Base-by-base conservation (phyloP, 1,140 invertebrate species). In the Drosophila sucinea region DNA sequence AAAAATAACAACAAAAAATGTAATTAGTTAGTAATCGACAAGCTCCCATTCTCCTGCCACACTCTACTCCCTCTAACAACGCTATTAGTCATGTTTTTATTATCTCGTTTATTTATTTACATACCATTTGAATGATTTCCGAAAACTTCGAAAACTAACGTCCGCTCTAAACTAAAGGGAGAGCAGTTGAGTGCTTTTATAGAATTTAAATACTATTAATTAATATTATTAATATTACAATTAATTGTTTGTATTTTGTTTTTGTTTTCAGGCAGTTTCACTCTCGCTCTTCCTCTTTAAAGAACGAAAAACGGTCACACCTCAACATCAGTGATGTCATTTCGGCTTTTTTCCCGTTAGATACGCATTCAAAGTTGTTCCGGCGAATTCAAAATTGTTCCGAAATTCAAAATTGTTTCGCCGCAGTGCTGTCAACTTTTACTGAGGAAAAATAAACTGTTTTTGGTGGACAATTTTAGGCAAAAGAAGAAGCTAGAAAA, bases 1-100 rank as follows among this genome's bases (percentile, higher is more conserved):
- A 61, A 55, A 47, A 51, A 27, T 5, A 17, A 25, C 2, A 11
- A 27, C 7, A 51, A 27, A 17, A 32, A 11, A 75, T 68, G 56
- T 73, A 76, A 77, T 74, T 82, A 61, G 63, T 77, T 47, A 78
- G 17, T 40, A 65, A 51, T 51, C 23, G 17, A 17, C 23, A 35
- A 35, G 33, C 33, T 4, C 33, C 33, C 35, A 35, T 5, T 35
- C 10, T 7, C 33, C 7, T 6, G 32, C 41, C 17, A 1, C 17
- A 1, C n/a, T 17, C 1, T 1, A 5, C 23, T 11, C 35, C 8
- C 1, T 11, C 35, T 27, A 51, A 27, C 44, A 51, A 57, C 56
- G 25, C 32, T 56, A 76, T 76, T 76, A 76, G 73, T 76, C 73
- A 75, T 75, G 73, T 75, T 75, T 73, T 73, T 25, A 55, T 58